phyloP scores from a whole-genome alignment of 2,113 vertebrate genomes.

The Tympanuchus pallidicinctus region DNA sequence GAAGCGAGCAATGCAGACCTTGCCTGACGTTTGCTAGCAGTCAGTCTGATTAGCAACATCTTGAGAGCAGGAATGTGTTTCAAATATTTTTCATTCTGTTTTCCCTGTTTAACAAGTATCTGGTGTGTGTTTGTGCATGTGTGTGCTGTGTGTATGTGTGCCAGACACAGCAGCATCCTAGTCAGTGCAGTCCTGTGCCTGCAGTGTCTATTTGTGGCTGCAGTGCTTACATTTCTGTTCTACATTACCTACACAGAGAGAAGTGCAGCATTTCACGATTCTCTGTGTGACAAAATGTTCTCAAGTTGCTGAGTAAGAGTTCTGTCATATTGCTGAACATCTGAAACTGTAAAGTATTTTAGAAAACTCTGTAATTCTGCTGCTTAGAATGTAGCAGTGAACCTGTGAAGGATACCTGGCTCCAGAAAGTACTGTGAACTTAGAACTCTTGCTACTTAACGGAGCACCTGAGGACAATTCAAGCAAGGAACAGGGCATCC shows the following conservation, averaged over 20 bases:
- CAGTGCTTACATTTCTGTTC: slow-evolving; percentile 10
- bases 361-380: neutral
- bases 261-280: slow-evolving; percentile 8
- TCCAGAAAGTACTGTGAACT: neutral
- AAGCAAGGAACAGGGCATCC: neutral
- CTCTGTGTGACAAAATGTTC: slow-evolving; percentile 5
- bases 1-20: neutral
- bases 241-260: neutral
- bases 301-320: slow-evolving; percentile 6
- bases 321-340: neutral
- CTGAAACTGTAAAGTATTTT: neutral
- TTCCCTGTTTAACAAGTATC: neutral
- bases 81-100: neutral
- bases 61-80: neutral
- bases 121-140: neutral
- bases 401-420: neutral
- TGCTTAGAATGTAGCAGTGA: neutral
- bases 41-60: neutral
- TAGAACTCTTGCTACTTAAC: neutral
- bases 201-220: neutral
- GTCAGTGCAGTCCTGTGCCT: neutral
- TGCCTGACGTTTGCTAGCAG: neutral
- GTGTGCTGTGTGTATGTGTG: fast-evolving
- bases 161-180: slow-evolving; percentile 1
- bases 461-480: neutral